These are phyloP conservation scores for Cryptocephalus moraei DNA, from an alignment of 2,888 invertebrate genomes.

Conservation along the genomic window DNA sequence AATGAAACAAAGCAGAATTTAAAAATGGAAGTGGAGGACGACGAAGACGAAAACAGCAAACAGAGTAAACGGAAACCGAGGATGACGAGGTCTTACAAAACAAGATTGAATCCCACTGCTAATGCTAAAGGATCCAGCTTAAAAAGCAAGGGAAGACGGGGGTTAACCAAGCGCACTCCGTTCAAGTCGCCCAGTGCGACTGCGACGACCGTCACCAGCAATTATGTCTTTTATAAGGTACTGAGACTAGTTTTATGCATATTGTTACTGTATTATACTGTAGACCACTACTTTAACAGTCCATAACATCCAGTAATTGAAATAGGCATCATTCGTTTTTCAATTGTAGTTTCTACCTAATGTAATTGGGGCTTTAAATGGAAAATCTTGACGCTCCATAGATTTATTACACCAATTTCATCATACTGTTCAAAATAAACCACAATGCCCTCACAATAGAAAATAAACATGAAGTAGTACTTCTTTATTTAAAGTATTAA, in stretches of 20 bases:
- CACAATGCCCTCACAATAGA: no score
- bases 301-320: no score
- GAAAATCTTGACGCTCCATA: no score
- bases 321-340: no score
- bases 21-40: conserved; percentile 29
- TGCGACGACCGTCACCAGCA: conserved; percentile 71
- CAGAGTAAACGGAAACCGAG: conserved; percentile 51
- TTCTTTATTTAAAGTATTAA: no score
- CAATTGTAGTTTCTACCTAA: no score
- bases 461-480: no score
- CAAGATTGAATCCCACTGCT: conserved; percentile 37
- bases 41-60: conserved; percentile 42
- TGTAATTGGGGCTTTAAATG: no score
- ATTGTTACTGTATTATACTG: not conserved
- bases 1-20: conserved; percentile 41
- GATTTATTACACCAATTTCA: no score
- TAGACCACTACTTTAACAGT: no score
- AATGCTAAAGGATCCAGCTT: conserved; percentile 37
- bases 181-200: conserved; percentile 72
- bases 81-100: conserved; percentile 42
- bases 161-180: conserved; percentile 69
- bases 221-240: conserved; percentile 67
- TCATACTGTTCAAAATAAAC: no score
- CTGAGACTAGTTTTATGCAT: not conserved
- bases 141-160: conserved; percentile 65